Conservation (phyloP, 2,113 vertebrate genomes). For the Toxotes chatareus region DNA sequence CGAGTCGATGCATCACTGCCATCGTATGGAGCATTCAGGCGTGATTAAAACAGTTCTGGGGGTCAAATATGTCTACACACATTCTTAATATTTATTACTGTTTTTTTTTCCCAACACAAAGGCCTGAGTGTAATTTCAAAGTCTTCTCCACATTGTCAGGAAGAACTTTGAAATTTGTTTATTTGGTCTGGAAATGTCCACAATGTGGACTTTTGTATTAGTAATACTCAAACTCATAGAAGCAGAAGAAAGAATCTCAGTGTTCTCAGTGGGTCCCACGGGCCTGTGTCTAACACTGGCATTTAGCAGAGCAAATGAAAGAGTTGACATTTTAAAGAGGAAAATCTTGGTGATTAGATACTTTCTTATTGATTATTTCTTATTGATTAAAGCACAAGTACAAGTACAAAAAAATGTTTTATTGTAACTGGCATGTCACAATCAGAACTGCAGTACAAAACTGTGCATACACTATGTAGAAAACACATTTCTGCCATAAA, state of each 20-base stretch:
- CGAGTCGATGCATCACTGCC: no score
- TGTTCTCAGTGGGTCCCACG: background rate
- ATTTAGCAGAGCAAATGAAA: background rate
- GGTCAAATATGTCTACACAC: no score
- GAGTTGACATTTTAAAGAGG: background rate
- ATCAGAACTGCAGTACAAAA: conserved; percentile 15
- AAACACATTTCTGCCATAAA: background rate
- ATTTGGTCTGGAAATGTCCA: background rate
- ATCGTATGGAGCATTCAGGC: no score
- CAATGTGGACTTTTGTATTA: background rate
- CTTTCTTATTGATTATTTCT: background rate
- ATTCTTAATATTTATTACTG: no score
- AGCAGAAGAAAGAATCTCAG: background rate
- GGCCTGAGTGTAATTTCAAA: background rate
- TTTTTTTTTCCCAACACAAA: background rate
- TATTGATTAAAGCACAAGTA: background rate
- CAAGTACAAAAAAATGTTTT: conserved; percentile 24
- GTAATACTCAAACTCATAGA: background rate
- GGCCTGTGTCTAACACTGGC: background rate
- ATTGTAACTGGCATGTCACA: conserved; percentile 20
- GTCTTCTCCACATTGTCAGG: background rate
- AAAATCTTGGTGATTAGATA: background rate
- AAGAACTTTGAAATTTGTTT: background rate
- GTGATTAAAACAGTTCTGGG: no score
- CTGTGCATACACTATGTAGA: background rate